Percentiles rank a stretch among this genome's conserved stretches.
phyloP scores from a whole-genome alignment of 2,888 invertebrate genomes.

The Tolmerus cingulatus region DNA sequence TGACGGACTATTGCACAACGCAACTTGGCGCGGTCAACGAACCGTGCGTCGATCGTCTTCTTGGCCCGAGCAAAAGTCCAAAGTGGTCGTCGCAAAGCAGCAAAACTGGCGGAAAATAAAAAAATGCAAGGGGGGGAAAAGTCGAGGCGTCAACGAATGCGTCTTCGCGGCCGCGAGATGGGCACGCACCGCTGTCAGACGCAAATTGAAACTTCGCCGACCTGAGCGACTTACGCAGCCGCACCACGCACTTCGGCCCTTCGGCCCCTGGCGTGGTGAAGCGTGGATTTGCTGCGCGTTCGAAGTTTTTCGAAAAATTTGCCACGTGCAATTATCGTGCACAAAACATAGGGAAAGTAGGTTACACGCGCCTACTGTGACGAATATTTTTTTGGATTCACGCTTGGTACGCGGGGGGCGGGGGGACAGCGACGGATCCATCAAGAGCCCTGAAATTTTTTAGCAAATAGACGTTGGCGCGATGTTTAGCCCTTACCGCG shows the following conservation, averaged over 20 bases:
- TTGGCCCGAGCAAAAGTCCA: neutral
- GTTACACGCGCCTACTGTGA: slow-evolving; percentile 33
- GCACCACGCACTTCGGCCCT: neutral
- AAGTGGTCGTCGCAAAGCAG: neutral
- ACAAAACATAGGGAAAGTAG: slow-evolving; percentile 40
- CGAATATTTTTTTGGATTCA: neutral
- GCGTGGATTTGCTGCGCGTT: neutral
- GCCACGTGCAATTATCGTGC: slow-evolving; percentile 45
- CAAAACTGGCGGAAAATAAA: neutral
- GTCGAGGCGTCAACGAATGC: neutral
- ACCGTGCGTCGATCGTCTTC: neutral
- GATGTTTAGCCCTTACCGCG: neutral
- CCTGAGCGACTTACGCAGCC: neutral
- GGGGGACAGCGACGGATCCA: neutral
- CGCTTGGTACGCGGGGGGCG: neutral
- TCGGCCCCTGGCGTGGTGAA: neutral
- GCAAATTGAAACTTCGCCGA: neutral
- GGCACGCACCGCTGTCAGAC: neutral
- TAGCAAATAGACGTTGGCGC: slow-evolving; percentile 1
- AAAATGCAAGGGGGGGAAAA: neutral
- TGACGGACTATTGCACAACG: slow-evolving; percentile 10
- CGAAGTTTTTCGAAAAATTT: slow-evolving; percentile 17
- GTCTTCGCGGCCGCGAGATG: neutral
- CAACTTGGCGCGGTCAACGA: neutral
- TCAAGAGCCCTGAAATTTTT: neutral